Evolutionary conservation across 2,113 vertebrate genomes (phyloP).

Genomic region (Salvator merianae): DNA sequence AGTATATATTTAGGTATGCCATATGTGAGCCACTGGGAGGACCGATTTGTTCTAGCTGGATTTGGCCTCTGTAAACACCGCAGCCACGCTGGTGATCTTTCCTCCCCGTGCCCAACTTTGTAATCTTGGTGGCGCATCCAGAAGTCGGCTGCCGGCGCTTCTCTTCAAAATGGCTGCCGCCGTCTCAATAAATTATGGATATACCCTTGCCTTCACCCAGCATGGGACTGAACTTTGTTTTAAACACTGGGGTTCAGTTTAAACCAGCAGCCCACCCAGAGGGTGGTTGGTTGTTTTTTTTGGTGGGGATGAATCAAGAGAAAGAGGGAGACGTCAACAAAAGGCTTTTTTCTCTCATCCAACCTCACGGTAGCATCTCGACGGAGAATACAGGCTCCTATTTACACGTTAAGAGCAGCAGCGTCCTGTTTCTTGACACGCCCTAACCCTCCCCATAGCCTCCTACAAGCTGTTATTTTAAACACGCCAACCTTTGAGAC

Average conservation of each 20-base stretch:
- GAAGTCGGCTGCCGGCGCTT: neutral
- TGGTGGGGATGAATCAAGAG: slow-evolving; percentile 51
- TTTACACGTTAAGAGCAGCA: rapidly evolving
- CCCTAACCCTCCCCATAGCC: slow-evolving; percentile 42
- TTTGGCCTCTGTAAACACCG: slow-evolving; percentile 12
- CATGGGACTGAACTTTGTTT: slow-evolving; percentile 14
- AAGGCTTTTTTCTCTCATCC: slow-evolving; percentile 37
- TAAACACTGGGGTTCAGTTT: slow-evolving; percentile 9
- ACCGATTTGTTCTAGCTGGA: slow-evolving; percentile 25
- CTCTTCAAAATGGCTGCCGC: neutral
- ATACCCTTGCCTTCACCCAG: neutral
- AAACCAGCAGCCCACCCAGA: slow-evolving; percentile 56
- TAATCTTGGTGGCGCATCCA: rapidly evolving
- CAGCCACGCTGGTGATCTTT: rapidly evolving
- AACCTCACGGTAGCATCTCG: neutral
- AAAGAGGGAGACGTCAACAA: slow-evolving; percentile 56
- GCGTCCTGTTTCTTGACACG: neutral
- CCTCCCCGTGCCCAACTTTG: neutral
- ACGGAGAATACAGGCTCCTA: slow-evolving; percentile 14
- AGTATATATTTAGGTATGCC: slow-evolving; percentile 39
- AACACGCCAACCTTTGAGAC: slow-evolving; percentile 68
- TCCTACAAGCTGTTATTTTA: slow-evolving; percentile 65
- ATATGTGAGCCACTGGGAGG: neutral
- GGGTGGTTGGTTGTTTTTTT: neutral
- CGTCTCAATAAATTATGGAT: slow-evolving; percentile 6